These are phyloP conservation scores for Oenanthe melanoleuca DNA, from an alignment of 2,113 vertebrate genomes.

Conservation along the genomic window DNA sequence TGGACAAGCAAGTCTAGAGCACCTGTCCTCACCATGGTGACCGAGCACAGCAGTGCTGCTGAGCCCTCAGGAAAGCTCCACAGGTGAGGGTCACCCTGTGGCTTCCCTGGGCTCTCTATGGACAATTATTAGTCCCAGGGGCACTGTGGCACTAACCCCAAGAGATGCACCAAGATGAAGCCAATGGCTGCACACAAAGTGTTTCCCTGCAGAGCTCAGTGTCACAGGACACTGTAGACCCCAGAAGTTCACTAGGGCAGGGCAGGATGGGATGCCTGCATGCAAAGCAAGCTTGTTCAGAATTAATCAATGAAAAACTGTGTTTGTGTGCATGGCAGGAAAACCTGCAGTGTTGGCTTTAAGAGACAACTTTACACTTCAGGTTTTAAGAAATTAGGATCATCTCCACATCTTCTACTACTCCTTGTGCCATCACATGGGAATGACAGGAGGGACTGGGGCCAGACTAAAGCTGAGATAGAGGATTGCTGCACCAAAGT, in stretches of 20 bases:
- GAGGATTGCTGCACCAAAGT: background rate
- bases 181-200: background rate
- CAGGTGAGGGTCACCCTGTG: background rate
- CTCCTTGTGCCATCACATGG: background rate
- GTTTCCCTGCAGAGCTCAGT: background rate
- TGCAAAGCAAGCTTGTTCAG: background rate
- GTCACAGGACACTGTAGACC: background rate
- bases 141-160: background rate
- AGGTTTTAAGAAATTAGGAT: background rate
- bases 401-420: background rate
- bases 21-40: background rate
- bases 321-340: background rate
- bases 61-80: background rate
- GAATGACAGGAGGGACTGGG: background rate
- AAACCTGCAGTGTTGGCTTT: background rate
- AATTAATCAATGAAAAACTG: background rate
- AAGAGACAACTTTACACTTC: background rate
- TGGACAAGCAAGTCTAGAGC: background rate
- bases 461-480: background rate
- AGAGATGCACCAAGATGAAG: background rate
- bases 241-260: background rate
- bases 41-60: background rate
- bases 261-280: background rate
- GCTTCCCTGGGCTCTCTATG: background rate
- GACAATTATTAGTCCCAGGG: too few relatives aligned